Base-by-base conservation (phyloP, 2,797 vertebrate genomes). In the Antrozous pallidus region DNA sequence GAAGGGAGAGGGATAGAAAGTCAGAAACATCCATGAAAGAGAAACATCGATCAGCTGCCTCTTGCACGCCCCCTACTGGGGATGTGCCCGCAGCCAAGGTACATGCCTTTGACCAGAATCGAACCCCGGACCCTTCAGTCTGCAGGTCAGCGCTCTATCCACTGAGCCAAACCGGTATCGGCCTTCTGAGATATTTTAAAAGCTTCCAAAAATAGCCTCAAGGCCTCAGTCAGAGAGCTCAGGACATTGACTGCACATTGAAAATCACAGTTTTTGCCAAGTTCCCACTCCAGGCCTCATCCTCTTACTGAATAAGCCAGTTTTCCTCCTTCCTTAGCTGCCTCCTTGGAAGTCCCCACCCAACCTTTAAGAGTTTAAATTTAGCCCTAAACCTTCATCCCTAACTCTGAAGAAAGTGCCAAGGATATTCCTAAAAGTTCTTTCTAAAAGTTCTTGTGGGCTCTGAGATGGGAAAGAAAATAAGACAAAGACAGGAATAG, bases 121-220 rank as follows among this genome's bases (percentile, higher is more conserved):
- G n/a, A n/a, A n/a, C n/a, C n/a, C n/a, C n/a, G n/a, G n/a, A n/a
- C n/a, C n/a, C n/a, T n/a, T n/a, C n/a, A n/a, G n/a, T n/a, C n/a
- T n/a, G n/a, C n/a, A n/a, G n/a, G n/a, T n/a, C n/a, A n/a, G n/a
- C n/a, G n/a, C n/a, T n/a, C n/a, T n/a, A n/a, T n/a, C n/a, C n/a
- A n/a, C n/a, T n/a, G n/a, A n/a, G n/a, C n/a, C n/a, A n/a, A n/a
- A n/a, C n/a, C n/a, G n/a, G n/a, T n/a, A n/a, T n/a, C n/a, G n/a
- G 93, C 97, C 94, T 96, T 96, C 96, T 94, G 96, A 93, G 93
- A 94, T 98, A 98, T 98, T 98, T 98, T 98, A 94, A 98, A 97
- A 51, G 61, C 95, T 98, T 97, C 97, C 95, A 97, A 98, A 98
- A 98, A 98, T 98, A 98, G 96, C 78, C 78, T 87, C 85, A 92